Evolutionary conservation across 2,888 invertebrate genomes (phyloP), one percentile per base, ranked within the genome.

Genomic region (Hemithea aestivaria): DNA sequence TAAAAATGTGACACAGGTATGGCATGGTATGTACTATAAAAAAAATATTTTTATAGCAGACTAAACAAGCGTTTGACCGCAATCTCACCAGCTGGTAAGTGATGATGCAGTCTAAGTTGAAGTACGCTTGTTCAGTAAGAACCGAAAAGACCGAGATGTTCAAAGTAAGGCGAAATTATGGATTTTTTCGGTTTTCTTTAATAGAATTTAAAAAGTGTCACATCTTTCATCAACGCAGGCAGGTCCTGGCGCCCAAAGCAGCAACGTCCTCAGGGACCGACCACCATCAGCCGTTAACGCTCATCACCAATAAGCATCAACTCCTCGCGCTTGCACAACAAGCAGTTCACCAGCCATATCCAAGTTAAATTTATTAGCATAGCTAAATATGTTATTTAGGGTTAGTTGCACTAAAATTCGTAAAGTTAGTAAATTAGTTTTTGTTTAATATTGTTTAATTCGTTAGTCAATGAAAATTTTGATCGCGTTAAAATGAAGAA

Each of bases 171-270:
- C 20, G 25, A 35, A 48, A 45, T 28, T 34, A 23, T 39, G 39
- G 40, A 34, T 34, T 34, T 27, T 16, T 12, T 6, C n/a, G n/a
- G 7, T 25, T 6, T 11, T 33, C 24, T n/a, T 9, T 7, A n/a
- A 31, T 21, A 9, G 12, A 6, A 7, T 16, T 9, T n/a, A 11
- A 2, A 6, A 20, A 21, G 25, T 46, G 35, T 38, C 40, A 42
- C 28, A 33, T 42, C 43, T 45, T 41, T 37, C 44, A 48, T 48
- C 51, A 20, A 20, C 32, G 57, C 62, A 72, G 66, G 67, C 77
- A 77, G 72, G 73, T 65, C 53, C 68, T 27, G 75, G 69, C 73
- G 70, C 81, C 80, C 79, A 70, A 79, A 76, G 76, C 82, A 66
- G 59, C 64, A 52, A 51, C 34, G 40, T 56, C 56, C 46, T 47